These are phyloP conservation scores for Drosophila grimshawi DNA, from an alignment of 1,140 invertebrate species.

Conservation along the genomic window DNA sequence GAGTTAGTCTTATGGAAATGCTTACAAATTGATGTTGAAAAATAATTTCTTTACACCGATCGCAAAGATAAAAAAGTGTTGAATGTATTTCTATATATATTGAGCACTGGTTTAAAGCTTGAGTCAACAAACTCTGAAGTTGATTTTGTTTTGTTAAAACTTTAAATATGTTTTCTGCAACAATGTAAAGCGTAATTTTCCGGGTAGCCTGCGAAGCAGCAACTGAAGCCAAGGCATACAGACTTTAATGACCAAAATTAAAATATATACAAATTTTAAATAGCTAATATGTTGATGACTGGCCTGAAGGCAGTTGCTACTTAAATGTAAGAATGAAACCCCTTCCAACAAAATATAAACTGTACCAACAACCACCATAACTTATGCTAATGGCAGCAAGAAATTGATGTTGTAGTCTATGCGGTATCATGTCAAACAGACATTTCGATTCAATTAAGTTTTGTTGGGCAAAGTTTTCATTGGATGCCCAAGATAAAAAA, in stretches of 20 bases:
- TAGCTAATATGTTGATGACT: conserved; percentile 31
- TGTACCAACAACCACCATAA: neutral
- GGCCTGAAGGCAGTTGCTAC: conserved; percentile 3
- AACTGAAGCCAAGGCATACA: no score
- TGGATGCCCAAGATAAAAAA: conserved; percentile 22
- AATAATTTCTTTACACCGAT: neutral
- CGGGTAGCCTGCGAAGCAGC: no score
- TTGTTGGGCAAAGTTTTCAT: conserved; percentile 32
- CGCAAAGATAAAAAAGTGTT: neutral
- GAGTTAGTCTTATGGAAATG: neutral
- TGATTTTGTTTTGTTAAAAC: no score
- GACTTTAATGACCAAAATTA: conserved; percentile 12
- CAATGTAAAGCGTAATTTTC: no score
- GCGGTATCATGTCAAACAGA: conserved; percentile 73
- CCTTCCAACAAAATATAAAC: conserved; percentile 17
- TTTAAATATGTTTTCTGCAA: no score
- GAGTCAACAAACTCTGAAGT: no score
- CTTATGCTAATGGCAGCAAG: conserved; percentile 32
- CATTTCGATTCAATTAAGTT: conserved; percentile 81
- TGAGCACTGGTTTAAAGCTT: conserved; percentile 3
- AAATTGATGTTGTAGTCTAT: conserved; percentile 28
- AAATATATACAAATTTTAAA: conserved; percentile 9
- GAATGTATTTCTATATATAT: neutral
- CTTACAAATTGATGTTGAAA: neutral
- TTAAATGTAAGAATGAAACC: conserved; percentile 13